phyloP scores from a whole-genome alignment of 2,888 invertebrate genomes.

The Hemaris fuciformis region DNA sequence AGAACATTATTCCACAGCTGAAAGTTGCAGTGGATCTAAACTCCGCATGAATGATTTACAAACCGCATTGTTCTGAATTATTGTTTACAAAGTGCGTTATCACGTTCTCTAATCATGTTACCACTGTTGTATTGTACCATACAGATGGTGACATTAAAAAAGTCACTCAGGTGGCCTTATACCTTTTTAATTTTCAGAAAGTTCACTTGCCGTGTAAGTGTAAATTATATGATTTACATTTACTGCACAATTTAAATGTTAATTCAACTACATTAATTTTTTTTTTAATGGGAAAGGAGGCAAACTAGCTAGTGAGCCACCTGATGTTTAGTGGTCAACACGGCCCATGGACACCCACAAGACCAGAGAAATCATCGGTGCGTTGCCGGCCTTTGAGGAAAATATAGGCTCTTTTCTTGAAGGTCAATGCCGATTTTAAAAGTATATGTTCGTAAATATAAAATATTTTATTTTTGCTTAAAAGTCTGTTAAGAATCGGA shows the following conservation, averaged over 20 bases:
- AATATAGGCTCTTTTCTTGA: too few species aligned
- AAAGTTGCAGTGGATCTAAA: background rate
- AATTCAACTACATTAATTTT: too few species aligned
- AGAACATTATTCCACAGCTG: slow-evolving; percentile 7
- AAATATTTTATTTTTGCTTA: too few species aligned
- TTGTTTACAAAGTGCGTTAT: slow-evolving; percentile 19
- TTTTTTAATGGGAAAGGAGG: too few species aligned
- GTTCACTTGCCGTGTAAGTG: background rate
- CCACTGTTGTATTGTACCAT: background rate
- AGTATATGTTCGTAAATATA: too few species aligned
- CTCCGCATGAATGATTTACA: slow-evolving; percentile 19
- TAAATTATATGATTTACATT: background rate
- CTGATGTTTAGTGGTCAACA: too few species aligned
- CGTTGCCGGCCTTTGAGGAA: too few species aligned
- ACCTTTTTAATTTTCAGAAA: background rate
- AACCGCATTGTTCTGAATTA: slow-evolving; percentile 20
- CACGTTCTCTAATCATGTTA: background rate
- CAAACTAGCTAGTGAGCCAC: too few species aligned
- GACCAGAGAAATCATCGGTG: too few species aligned
- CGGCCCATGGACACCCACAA: too few species aligned
- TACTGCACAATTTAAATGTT: background rate
- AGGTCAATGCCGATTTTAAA: too few species aligned
- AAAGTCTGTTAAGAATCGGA: too few species aligned
- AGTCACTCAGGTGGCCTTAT: background rate
- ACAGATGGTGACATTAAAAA: background rate